Evolutionary conservation across 2,888 invertebrate species (phyloP), one percentile per base, ranked within the genome.

Genomic region (Drosophila subsilvestris): DNA sequence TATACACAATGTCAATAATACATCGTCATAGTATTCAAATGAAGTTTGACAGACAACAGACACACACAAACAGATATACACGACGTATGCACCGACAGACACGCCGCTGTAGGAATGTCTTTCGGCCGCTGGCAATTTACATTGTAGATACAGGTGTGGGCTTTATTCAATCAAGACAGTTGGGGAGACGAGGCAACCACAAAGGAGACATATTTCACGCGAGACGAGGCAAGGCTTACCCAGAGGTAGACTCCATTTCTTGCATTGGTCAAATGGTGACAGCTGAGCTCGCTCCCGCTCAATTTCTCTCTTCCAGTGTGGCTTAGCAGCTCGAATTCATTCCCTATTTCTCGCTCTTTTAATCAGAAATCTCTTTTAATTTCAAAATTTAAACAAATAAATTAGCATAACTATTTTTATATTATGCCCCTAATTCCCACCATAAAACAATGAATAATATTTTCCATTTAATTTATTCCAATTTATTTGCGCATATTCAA

Each of bases 11-110:
- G 88, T 83, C 88, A 87, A 88, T 82, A 89, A 87, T 79, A 88
- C 86, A 87, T 82, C 88, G 89, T 85, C 85, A 88, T 80, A 89
- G 83, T 89, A 89, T 85, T 85, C 80, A 85, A 89, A 85, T 89
- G 86, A 85, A 83, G 80, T 89, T 87, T 87, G 88, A 89, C 88
- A 88, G 87, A 56, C 80, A 37, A 7, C 57, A 70, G 48, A 58
- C 42, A 65, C n/a, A 44, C 43, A 29, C 14, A 47, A 6, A 25
- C 27, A 54, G 10, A 47, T 2, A 68, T 43, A 58, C 61, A 56
- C 37, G 43, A 47, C 27, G 51, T 22, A 56, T 43, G 48, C 76
- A 76, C 79, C 81, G 81, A 81, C 43, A 44, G 42, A 22, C 43
- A 54, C 29, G 45, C 14, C 18, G 25, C 56, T 27, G 54, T 4